A percentile compares a stretch with the other conserved stretches of the same genome.
phyloP scores from a whole-genome alignment of 1,140 invertebrate species.

The Leptinotarsa defecta region DNA sequence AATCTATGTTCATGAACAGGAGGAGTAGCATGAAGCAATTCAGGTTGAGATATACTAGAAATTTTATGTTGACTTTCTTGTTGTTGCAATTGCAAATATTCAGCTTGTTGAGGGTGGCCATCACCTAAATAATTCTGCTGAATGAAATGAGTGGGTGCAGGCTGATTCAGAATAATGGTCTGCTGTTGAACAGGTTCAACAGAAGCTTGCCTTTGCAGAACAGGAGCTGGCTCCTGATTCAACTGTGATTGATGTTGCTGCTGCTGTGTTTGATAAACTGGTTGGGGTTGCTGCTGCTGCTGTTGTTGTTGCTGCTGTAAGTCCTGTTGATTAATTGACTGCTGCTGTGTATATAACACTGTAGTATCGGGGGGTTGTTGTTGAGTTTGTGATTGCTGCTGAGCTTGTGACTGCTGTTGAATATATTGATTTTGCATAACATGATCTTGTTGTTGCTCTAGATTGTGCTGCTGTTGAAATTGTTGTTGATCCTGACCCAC shows the following conservation, averaged over 20 bases:
- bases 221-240: conserved; percentile 44
- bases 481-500: conserved; percentile 49
- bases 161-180: conserved; percentile 47
- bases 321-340: conserved; percentile 31
- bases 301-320: conserved; percentile 44
- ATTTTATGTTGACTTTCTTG: conserved; percentile 36
- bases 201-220: conserved; percentile 46
- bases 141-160: conserved; percentile 45
- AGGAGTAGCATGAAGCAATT: conserved; percentile 44
- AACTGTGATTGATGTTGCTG: conserved; percentile 54
- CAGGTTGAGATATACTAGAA: conserved; percentile 48
- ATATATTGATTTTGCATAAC: conserved; percentile 49
- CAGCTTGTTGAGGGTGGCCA: conserved; percentile 47
- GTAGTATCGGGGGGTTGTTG: conserved; percentile 47
- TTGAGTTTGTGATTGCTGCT: conserved; percentile 51
- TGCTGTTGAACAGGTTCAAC: conserved; percentile 50
- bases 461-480: conserved; percentile 54
- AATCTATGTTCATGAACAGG: conserved; percentile 46
- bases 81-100: conserved; percentile 43
- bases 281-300: conserved; percentile 52
- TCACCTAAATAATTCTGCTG: conserved; percentile 47
- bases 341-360: conserved; percentile 50
- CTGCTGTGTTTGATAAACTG: conserved; percentile 49
- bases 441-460: conserved; percentile 56
- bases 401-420: conserved; percentile 48